phyloP scores from a whole-genome alignment of 1,140 invertebrate species.

The Camponotus floridanus region DNA sequence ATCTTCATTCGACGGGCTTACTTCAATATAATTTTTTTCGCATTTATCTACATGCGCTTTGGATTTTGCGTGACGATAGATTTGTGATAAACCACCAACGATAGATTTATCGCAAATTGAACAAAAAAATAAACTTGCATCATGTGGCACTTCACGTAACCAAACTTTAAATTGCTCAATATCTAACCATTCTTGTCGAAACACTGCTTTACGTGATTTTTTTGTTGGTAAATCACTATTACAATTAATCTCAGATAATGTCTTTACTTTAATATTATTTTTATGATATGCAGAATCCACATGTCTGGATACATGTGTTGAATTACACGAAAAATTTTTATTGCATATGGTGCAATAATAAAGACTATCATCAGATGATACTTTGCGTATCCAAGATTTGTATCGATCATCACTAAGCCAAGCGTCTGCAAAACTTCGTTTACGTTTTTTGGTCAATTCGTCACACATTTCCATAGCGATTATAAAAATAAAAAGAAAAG shows the following conservation, averaged over 20 bases:
- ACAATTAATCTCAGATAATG: neutral
- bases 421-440: conserved; percentile 4
- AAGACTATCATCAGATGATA: neutral
- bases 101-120: neutral
- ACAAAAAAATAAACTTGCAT: neutral
- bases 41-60: neutral
- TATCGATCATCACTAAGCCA: conserved; percentile 26
- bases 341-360: conserved; percentile 17
- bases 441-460: neutral
- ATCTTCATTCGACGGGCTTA: neutral
- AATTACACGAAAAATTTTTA: conserved; percentile 19
- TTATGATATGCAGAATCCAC: conserved; percentile 18
- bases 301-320: conserved; percentile 6
- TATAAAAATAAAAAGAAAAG: no score
- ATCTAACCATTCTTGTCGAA: neutral
- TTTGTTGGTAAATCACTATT: neutral
- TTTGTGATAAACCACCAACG: neutral
- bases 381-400: conserved; percentile 30
- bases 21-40: neutral
- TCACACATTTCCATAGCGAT: neutral
- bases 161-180: neutral
- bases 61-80: neutral
- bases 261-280: neutral
- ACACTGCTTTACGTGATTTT: neutral
- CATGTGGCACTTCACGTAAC: neutral